A percentile compares a stretch with the other conserved stretches of the same genome.
Evolutionary conservation across 2,113 vertebrate genomes (phyloP).

Genomic region (Xiphophorus couchianus): DNA sequence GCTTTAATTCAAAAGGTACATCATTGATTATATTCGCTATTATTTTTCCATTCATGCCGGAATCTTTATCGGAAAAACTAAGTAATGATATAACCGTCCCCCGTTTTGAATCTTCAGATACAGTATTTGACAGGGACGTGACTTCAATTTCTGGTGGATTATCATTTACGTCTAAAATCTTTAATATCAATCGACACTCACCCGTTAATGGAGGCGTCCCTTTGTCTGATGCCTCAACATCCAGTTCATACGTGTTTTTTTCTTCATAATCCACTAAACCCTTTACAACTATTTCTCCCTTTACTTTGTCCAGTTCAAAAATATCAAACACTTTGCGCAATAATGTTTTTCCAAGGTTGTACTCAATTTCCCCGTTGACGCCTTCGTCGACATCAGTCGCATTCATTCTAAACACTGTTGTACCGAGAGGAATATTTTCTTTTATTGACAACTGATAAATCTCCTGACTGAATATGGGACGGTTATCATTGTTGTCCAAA

Average conservation of each 20-base stretch:
- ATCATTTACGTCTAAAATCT: slow-evolving; percentile 83
- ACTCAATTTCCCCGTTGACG: slow-evolving; percentile 26
- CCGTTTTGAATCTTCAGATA: slow-evolving; percentile 68
- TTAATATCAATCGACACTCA: slow-evolving; percentile 64
- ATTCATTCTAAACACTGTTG: slow-evolving; percentile 30
- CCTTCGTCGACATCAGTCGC: slow-evolving; percentile 48
- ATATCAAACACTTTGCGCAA: not conserved
- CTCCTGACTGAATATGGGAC: slow-evolving; percentile 64
- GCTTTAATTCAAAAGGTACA: slow-evolving; percentile 71
- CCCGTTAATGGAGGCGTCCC: slow-evolving; percentile 53
- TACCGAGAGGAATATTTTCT: slow-evolving; percentile 45
- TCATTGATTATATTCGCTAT: slow-evolving; percentile 66
- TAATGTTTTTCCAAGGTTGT: slow-evolving; percentile 34
- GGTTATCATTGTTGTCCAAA: slow-evolving; percentile 74
- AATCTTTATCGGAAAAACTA: slow-evolving; percentile 50
- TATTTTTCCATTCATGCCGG: slow-evolving; percentile 58
- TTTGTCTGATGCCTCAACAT: slow-evolving; percentile 59
- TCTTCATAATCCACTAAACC: slow-evolving; percentile 44
- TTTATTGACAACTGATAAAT: slow-evolving; percentile 40
- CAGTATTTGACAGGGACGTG: slow-evolving; percentile 67
- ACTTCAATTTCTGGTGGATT: slow-evolving; percentile 78
- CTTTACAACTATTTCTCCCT: slow-evolving; percentile 39
- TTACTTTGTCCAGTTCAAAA: slow-evolving; percentile 53
- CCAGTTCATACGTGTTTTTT: slow-evolving; percentile 50
- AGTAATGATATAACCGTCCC: slow-evolving; percentile 64